A percentile compares a stretch with the other conserved stretches of the same genome.
phyloP scores from a whole-genome alignment of 1,140 invertebrate genomes.

The Caenorhabditis latens region DNA sequence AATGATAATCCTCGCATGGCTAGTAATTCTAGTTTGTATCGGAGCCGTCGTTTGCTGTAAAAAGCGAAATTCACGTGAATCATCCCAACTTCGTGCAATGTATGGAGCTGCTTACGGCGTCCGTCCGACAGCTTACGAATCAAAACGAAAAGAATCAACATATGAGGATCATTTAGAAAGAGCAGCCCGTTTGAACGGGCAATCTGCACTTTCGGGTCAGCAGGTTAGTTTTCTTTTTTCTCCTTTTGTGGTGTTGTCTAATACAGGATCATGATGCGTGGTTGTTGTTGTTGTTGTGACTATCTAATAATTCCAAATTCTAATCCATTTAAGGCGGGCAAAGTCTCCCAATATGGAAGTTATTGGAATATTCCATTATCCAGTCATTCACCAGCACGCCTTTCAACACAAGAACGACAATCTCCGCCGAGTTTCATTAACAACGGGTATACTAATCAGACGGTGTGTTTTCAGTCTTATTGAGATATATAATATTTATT shows the following conservation, averaged over 20 bases:
- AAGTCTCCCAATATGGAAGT: constrained; percentile 75
- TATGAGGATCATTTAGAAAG: constrained; percentile 77
- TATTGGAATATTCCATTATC: constrained; percentile 72
- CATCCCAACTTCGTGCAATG: constrained; percentile 69
- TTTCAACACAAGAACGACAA: constrained; percentile 34
- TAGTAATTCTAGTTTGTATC: constrained; percentile 72
- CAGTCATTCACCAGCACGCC: constrained; percentile 29
- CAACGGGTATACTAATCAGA: constrained; percentile 54
- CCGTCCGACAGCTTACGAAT: constrained; percentile 70
- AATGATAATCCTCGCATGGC: constrained; percentile 74
- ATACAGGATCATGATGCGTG: not conserved
- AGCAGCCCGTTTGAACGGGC: constrained; percentile 66
- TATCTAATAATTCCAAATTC: constrained; percentile 42
- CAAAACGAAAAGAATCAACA: constrained; percentile 62
- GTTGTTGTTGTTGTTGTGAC: not conserved
- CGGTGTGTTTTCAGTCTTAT: constrained; percentile 26
- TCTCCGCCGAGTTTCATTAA: constrained; percentile 44
- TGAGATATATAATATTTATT: constrained; percentile 1
- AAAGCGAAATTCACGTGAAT: constrained; percentile 63
- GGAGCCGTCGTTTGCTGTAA: constrained; percentile 73
- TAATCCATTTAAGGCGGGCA: constrained; percentile 59
- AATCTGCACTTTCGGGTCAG: constrained; percentile 20
- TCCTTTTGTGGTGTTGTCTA: not conserved
- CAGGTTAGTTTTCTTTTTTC: not conserved
- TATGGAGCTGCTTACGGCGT: constrained; percentile 76